phyloP scores from a whole-genome alignment of 1,140 invertebrate species.

The Goniozus legneri region DNA sequence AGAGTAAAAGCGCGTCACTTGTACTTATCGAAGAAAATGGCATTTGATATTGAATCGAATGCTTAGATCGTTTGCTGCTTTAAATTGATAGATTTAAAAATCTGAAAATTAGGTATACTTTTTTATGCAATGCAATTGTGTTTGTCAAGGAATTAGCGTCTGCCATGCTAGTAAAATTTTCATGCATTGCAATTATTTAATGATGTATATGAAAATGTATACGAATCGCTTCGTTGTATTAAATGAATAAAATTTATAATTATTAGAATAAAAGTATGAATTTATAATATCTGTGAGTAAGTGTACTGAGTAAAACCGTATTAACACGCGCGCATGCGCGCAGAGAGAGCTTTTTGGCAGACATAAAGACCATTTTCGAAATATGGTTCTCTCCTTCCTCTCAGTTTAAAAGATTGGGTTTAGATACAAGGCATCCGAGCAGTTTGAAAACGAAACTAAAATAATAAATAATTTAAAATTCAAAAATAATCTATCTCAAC shows the following conservation, averaged over 20 bases:
- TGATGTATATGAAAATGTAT: conserved; percentile 1
- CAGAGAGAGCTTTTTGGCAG: neutral
- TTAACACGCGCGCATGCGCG: no score
- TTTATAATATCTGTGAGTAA: no score
- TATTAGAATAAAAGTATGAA: no score
- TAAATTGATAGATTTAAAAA: conserved; percentile 5
- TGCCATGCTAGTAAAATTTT: conserved; percentile 27
- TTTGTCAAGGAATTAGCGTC: conserved; percentile 4
- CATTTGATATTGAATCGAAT: neutral
- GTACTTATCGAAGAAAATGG: neutral
- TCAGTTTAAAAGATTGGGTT: conserved; percentile 45
- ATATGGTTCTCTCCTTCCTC: conserved; percentile 52
- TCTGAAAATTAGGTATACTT: neutral
- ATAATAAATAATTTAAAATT: neutral
- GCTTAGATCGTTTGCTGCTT: neutral
- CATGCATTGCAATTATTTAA: conserved; percentile 18
- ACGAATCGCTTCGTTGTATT: no score
- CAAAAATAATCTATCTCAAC: conserved; percentile 1
- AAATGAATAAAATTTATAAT: no score
- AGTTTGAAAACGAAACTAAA: neutral
- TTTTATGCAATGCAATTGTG: conserved; percentile 3
- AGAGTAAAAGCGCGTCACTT: conserved; percentile 8
- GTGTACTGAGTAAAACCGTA: no score
- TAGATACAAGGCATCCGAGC: conserved; percentile 14
- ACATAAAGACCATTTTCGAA: conserved; percentile 10